Base-by-base conservation (phyloP, 1,140 invertebrate species). In the Anoplolepis gracilipes region DNA sequence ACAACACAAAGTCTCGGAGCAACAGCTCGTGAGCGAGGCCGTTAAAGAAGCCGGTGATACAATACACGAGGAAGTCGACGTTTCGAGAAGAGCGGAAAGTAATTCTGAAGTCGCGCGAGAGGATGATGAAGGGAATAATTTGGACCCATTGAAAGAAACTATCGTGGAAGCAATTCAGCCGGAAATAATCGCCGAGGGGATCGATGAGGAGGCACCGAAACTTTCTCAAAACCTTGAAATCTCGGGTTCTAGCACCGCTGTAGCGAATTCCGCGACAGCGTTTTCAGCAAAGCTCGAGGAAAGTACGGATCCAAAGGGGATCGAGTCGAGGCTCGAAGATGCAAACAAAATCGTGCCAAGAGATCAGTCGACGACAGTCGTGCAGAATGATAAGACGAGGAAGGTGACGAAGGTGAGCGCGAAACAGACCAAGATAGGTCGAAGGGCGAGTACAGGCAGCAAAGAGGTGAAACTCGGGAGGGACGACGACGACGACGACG, bases 401-500 rank as follows among this genome's bases (percentile, higher is more conserved):
- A 67, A n/a, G 53, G n/a, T 36, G 10, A 19, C n/a, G n/a, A n/a
- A n/a, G n/a, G n/a, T 16, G 62, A 85, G 61, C 33, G 25, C 19
- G 49, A 81, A n/a, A 33, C 33, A 55, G 25, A 25, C 13, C 16
- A 90, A 87, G 72, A n/a, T 30, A 70, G 62, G 16, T 33, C 88
- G 89, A 16, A 87, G 85, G 76, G 85, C 76, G n/a, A 90, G 88
- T 11, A 77, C 70, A 19, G 88, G 81, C 25, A 73, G 70, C 30
- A 86, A 73, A 28, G 79, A 70, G 25, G 36, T 49, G 8, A 84
- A 67, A 70, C 11, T 57, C 11, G 62, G 77, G 57, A 85, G 11
- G 57, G 36, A 85, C 42, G 42, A 3, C 4, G 42, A 46, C 42
- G 46, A 19, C 46, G 46, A 49, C 46, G 16, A 49, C 3, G n/a